Conservation (phyloP, 2,797 vertebrate species). For the Miichthys miiuy region DNA sequence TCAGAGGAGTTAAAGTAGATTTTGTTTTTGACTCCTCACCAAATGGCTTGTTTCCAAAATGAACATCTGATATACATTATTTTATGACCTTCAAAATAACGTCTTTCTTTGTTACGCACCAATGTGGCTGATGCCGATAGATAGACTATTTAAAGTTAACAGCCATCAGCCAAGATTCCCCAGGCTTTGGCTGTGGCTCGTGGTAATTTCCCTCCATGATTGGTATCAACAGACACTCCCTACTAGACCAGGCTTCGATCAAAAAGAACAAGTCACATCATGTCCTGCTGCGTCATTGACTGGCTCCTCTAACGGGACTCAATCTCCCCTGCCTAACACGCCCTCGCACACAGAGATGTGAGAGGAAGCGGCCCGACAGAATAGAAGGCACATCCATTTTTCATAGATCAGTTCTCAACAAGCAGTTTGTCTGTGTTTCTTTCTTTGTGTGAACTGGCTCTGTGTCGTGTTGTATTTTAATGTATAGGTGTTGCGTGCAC, state of each 20-base stretch:
- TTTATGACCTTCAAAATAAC: conserved; percentile 17
- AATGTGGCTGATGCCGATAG: neutral
- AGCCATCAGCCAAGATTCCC: conserved; percentile 29
- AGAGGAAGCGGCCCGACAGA: conserved; percentile 9
- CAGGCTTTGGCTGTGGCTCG: conserved; percentile 4
- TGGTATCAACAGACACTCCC: conserved; percentile 55
- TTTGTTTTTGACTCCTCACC: conserved; percentile 6
- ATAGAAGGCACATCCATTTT: neutral
- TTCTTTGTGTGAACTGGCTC: neutral
- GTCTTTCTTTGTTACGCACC: conserved; percentile 8
- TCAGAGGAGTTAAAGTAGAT: neutral
- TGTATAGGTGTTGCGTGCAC: neutral
- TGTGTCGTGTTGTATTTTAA: neutral
- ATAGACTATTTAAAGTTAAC: conserved; percentile 33
- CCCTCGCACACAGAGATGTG: conserved; percentile 28
- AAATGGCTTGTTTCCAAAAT: neutral
- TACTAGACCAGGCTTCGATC: conserved; percentile 16
- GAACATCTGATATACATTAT: conserved; percentile 27
- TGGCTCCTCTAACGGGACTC: conserved; percentile 18
- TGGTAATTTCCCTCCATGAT: conserved; percentile 50
- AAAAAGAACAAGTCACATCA: conserved; percentile 61
- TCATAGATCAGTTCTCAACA: neutral
- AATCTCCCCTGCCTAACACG: neutral
- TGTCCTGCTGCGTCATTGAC: conserved; percentile 40
- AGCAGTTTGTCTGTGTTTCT: neutral